Conservation (phyloP, 2,888 invertebrate genomes). For the Andrena minutula region DNA sequence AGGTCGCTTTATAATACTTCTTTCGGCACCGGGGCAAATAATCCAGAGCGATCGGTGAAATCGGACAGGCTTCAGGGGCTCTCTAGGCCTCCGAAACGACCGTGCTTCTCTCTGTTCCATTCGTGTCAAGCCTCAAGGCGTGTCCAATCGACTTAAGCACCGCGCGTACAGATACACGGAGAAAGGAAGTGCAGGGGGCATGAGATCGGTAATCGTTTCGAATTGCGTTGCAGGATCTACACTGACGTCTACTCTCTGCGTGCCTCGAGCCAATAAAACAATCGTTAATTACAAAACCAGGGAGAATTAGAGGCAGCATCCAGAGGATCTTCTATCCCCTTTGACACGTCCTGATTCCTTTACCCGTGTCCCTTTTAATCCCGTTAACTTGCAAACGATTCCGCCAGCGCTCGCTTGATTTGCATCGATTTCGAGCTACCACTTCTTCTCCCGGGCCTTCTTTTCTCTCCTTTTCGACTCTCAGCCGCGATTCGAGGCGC, state of each 20-base stretch:
- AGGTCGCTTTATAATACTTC: not conserved
- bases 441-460: not conserved
- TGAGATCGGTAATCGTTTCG: slow-evolving; percentile 68
- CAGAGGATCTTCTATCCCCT: slow-evolving; percentile 26
- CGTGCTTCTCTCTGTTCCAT: not conserved
- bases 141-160: slow-evolving; percentile 64
- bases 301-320: not conserved
- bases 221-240: slow-evolving; percentile 65
- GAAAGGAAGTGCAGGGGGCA: slow-evolving; percentile 28
- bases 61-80: slow-evolving; percentile 34
- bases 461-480: not conserved
- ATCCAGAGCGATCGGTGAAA: slow-evolving; percentile 52
- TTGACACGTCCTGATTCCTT: slow-evolving; percentile 45
- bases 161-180: slow-evolving; percentile 34
- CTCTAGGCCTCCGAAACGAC: slow-evolving; percentile 15
- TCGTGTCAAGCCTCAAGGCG: slow-evolving; percentile 37
- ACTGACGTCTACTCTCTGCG: slow-evolving; percentile 22
- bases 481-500: too few relatives aligned
- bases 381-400: slow-evolving; percentile 37
- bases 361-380: slow-evolving; percentile 46
- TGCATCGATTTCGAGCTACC: not conserved
- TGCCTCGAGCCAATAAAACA: slow-evolving; percentile 51
- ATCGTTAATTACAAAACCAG: slow-evolving; percentile 59
- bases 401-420: slow-evolving; percentile 24
- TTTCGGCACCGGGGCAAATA: not conserved